These are phyloP conservation scores for Zosterops japonicus DNA, from an alignment of 2,113 vertebrate species.

Conservation along the genomic window DNA sequence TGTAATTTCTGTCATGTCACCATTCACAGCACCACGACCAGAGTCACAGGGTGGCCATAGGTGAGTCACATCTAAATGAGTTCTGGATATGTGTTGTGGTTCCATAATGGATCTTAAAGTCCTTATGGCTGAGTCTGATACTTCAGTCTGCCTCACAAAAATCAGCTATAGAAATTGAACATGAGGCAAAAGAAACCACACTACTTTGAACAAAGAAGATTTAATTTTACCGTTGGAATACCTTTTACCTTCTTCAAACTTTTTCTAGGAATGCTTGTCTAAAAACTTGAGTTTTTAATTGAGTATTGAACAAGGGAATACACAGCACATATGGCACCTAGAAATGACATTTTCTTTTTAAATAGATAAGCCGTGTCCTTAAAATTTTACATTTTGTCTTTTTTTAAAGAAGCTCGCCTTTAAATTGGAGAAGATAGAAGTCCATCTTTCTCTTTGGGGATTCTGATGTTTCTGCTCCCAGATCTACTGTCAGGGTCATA, in stretches of 20 bases:
- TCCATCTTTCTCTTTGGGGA: neutral
- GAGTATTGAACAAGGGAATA: neutral
- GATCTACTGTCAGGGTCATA: neutral
- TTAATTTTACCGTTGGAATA: neutral
- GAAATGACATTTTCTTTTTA: neutral
- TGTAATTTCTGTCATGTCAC: neutral
- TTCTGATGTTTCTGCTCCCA: neutral
- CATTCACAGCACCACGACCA: neutral
- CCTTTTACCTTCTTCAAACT: neutral
- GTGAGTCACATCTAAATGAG: neutral
- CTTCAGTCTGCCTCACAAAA: neutral
- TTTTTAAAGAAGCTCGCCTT: neutral
- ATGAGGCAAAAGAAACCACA: neutral
- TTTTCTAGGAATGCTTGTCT: neutral
- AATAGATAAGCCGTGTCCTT: neutral
- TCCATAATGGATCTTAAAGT: neutral
- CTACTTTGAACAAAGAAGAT: neutral
- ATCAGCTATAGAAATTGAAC: neutral
- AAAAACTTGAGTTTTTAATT: neutral
- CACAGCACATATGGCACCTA: neutral
- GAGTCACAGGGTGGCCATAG: neutral
- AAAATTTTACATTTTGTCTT: neutral
- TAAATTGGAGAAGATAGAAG: neutral
- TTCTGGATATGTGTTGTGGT: neutral
- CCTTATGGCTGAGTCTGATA: neutral